These are phyloP conservation scores for Phengaris arion DNA, from an alignment of 2,888 invertebrate genomes.

Conservation along the genomic window DNA sequence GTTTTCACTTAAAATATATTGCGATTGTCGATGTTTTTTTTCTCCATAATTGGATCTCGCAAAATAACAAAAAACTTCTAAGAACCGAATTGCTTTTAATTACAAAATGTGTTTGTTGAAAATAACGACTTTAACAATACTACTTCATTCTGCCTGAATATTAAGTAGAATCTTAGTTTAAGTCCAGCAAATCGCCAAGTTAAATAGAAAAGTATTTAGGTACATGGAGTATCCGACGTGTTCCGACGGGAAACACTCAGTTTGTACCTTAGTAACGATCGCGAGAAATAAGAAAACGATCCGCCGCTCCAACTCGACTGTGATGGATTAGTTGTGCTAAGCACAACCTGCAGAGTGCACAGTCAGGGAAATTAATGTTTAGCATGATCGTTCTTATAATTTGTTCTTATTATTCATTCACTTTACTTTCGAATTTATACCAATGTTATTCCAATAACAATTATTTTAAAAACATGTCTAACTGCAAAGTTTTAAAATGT, in stretches of 20 bases:
- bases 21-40: no score
- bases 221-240: constrained; percentile 13
- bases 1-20: no score
- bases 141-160: background rate
- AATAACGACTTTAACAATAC: background rate
- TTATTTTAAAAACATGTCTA: no score
- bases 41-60: background rate
- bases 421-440: no score
- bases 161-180: background rate
- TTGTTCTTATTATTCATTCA: background rate
- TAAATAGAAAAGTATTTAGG: constrained; percentile 6
- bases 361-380: background rate
- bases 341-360: background rate
- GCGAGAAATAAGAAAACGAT: background rate
- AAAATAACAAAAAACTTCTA: background rate
- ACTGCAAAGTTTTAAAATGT: no score
- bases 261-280: constrained; percentile 6
- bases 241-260: constrained; percentile 9
- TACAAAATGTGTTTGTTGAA: background rate
- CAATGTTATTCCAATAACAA: no score
- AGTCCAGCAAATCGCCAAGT: constrained; percentile 14
- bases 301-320: constrained; percentile 2
- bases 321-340: background rate
- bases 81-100: background rate
- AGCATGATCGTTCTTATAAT: background rate